Percentiles rank a stretch among this genome's conserved stretches.
Conservation (phyloP, 2,888 invertebrate genomes). For the Bedellia somnulentella region DNA sequence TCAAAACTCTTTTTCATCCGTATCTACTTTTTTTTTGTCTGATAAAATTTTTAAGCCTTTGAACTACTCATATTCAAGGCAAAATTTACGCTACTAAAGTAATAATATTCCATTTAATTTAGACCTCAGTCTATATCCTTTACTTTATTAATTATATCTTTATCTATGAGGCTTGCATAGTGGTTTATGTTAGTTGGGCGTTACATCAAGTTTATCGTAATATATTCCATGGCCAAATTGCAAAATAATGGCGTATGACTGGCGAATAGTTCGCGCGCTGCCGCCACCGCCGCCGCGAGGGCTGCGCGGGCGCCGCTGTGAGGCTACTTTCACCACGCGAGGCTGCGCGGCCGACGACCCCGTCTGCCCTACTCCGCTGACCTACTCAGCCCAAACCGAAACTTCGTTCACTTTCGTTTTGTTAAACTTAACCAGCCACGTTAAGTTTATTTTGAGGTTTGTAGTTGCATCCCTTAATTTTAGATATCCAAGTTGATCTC, state of each 20-base stretch:
- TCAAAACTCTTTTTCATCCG: no score
- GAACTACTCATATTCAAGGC: no score
- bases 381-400: conserved; percentile 48
- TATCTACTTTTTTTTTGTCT: no score
- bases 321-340: conserved; percentile 55
- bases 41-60: no score
- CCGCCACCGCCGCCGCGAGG: conserved; percentile 5
- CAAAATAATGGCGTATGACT: conserved; percentile 56
- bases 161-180: neutral
- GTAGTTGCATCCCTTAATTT: conserved; percentile 49
- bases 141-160: no score
- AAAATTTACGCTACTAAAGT: neutral
- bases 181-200: conserved; percentile 47
- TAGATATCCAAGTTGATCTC: no score
- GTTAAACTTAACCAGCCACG: no score
- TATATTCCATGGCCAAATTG: conserved; percentile 58
- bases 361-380: conserved; percentile 55
- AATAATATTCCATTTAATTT: no score
- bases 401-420: conserved; percentile 53
- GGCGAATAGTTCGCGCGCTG: conserved; percentile 18
- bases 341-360: conserved; percentile 60
- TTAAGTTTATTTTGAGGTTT: conserved; percentile 41
- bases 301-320: conserved; percentile 14
- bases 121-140: no score
- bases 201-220: conserved; percentile 53